phyloP scores from a whole-genome alignment of 2,113 vertebrate species.

The human region GRCh38 chr11:79814501-79815000 shows the following conservation, averaged over 20 bases:
- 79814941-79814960: neutral
- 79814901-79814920: neutral
- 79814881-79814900: neutral
- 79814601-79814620: neutral
- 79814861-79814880: neutral
- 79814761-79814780: neutral
- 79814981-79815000: neutral
- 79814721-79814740: neutral
- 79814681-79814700: neutral
- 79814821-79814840: neutral
- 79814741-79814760: neutral
- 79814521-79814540: neutral
- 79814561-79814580: neutral
- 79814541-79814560: neutral
- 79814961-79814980: neutral
- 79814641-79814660: neutral
- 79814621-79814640: neutral
- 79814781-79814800: neutral
- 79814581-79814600: neutral
- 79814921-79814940: neutral
- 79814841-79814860: neutral
- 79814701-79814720: neutral
- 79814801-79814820: neutral
- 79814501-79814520: neutral
- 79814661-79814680: neutral